Conservation (phyloP, 1,140 invertebrate genomes). For the Berghia stephanieae region DNA sequence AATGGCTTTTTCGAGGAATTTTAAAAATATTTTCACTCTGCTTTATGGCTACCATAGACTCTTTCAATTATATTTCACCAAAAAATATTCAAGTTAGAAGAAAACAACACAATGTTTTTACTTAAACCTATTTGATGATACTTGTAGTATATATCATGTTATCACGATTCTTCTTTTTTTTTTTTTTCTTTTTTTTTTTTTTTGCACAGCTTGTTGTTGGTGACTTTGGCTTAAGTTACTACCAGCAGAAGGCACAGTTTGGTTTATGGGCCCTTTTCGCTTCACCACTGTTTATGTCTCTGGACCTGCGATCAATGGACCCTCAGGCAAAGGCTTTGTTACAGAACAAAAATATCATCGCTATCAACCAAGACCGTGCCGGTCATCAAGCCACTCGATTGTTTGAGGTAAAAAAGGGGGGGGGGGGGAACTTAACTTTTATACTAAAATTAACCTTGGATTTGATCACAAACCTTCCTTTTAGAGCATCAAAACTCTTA, state of each 20-base stretch:
- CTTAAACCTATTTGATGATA: too few species aligned
- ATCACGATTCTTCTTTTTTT: background rate
- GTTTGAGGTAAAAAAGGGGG: slow-evolving; percentile 27
- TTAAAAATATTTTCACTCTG: too few species aligned
- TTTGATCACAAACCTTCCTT: too few species aligned
- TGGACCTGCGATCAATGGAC: slow-evolving; percentile 88
- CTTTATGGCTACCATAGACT: too few species aligned
- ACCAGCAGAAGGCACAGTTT: slow-evolving; percentile 96
- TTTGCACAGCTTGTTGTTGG: slow-evolving; percentile 88
- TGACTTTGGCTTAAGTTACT: slow-evolving; percentile 94
- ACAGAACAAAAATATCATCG: slow-evolving; percentile 92
- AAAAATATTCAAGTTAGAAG: too few species aligned
- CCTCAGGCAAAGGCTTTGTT: slow-evolving; percentile 92
- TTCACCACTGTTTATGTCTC: slow-evolving; percentile 95
- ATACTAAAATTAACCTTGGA: too few species aligned
- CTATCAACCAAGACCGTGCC: slow-evolving; percentile 93
- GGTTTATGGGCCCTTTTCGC: slow-evolving; percentile 97
- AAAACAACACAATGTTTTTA: too few species aligned
- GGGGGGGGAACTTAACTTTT: too few species aligned
- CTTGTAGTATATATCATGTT: too few species aligned
- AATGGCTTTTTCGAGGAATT: too few species aligned
- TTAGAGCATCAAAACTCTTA: too few species aligned
- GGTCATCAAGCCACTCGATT: slow-evolving; percentile 78
- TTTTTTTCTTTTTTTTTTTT: background rate
- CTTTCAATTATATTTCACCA: too few species aligned